These are phyloP conservation scores for Drosophila asahinai DNA, from an alignment of 1,140 invertebrate genomes.

Conservation along the genomic window DNA sequence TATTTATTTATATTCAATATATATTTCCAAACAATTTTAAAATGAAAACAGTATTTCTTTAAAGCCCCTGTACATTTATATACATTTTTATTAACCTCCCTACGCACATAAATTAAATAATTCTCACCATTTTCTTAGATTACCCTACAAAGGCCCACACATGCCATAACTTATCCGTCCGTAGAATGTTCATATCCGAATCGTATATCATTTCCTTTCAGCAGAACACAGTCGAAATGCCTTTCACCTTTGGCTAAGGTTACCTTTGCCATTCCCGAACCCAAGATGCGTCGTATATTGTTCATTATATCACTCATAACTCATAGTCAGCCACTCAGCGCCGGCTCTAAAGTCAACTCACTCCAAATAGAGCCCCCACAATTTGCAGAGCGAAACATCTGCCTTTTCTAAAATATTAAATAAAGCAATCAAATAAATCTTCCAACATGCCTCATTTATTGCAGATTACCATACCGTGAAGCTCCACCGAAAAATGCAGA, in stretches of 20 bases:
- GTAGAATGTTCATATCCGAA: constrained; percentile 24
- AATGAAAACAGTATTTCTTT: neutral
- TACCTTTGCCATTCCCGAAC: constrained; percentile 26
- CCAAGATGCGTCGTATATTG: constrained; percentile 30
- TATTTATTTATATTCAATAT: no score
- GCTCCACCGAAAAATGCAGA: constrained; percentile 44
- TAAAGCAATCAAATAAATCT: constrained; percentile 84
- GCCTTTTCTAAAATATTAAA: constrained; percentile 82
- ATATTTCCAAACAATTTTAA: no score
- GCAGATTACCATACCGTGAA: constrained; percentile 75
- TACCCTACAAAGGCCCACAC: constrained; percentile 24
- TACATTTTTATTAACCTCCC: neutral
- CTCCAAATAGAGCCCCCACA: constrained; percentile 4
- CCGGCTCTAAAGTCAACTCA: constrained; percentile 46
- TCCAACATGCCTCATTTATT: constrained; percentile 84
- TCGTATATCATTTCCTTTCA: constrained; percentile 40
- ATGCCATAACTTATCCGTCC: constrained; percentile 44
- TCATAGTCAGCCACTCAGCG: constrained; percentile 66
- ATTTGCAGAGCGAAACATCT: constrained; percentile 59
- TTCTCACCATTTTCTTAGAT: constrained; percentile 11
- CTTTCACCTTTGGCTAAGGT: constrained; percentile 32
- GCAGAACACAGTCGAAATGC: constrained; percentile 28
- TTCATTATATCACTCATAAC: constrained; percentile 78
- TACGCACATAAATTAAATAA: constrained; percentile 18
- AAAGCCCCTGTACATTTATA: no score